A percentile compares a stretch with the other conserved stretches of the same genome.
Evolutionary conservation across 2,888 invertebrate species (phyloP).

Genomic region (Enoplolaimus lenunculus): DNA sequence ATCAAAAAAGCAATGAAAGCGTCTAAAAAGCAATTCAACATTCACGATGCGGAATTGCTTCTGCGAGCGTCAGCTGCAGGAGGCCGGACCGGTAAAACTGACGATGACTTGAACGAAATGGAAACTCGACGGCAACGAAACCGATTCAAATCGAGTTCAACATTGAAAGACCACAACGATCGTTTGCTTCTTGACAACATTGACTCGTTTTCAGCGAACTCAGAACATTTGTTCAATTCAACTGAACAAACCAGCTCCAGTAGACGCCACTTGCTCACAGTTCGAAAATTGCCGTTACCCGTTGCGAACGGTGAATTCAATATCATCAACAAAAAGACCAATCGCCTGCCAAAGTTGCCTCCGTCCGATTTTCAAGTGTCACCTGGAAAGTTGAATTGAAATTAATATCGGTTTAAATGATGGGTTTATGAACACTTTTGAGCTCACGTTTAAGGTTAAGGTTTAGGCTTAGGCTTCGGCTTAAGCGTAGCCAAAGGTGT

Average conservation of each 20-base stretch:
- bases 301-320: neutral
- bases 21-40: neutral
- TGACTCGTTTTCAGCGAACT: neutral
- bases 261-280: too few species aligned
- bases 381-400: too few species aligned
- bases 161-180: neutral
- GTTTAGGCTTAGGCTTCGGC: too few species aligned
- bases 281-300: neutral
- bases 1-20: constrained; percentile 1
- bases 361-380: too few species aligned
- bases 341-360: neutral
- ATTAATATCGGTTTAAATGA: too few species aligned
- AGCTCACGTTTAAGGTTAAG: too few species aligned
- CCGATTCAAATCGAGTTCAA: neutral
- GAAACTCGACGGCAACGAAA: too few species aligned
- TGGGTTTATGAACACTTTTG: too few species aligned
- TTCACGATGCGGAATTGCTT: neutral
- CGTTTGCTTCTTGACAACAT: neutral
- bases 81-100: neutral
- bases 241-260: neutral
- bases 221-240: too few species aligned
- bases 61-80: neutral
- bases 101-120: neutral
- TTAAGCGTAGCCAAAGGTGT: too few species aligned
- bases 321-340: neutral